These are phyloP conservation scores for Tetramorium parvispinum DNA, from an alignment of 1,140 invertebrate genomes.

Conservation along the genomic window DNA sequence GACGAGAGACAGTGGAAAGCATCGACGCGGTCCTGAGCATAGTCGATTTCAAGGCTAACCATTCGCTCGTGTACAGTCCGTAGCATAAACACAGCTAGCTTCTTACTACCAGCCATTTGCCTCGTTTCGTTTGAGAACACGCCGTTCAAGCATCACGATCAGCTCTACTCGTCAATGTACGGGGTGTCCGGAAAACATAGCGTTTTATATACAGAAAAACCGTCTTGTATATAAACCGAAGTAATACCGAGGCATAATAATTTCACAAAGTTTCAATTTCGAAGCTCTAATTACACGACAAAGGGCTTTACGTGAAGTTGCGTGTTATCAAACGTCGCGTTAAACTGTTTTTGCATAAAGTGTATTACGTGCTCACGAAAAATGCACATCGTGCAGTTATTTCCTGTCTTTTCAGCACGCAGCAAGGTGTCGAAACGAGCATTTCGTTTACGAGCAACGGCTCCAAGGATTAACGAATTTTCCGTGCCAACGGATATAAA, in stretches of 20 bases:
- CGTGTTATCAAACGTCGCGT: background rate
- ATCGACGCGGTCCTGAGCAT: constrained; percentile 58
- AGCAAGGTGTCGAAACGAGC: constrained; percentile 41
- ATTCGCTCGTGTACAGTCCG: constrained; percentile 77
- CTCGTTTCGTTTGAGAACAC: background rate
- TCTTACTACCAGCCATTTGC: constrained; percentile 15
- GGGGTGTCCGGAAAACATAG: background rate
- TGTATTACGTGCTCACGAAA: background rate
- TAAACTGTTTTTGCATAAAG: background rate
- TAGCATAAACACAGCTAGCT: constrained; percentile 51
- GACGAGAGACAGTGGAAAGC: constrained; percentile 66
- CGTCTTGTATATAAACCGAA: background rate
- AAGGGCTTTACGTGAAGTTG: background rate
- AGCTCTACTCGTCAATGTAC: constrained; percentile 1
- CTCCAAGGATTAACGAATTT: constrained; percentile 68
- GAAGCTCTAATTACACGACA: background rate
- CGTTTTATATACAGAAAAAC: background rate
- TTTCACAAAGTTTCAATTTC: background rate
- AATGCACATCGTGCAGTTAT: constrained; percentile 24
- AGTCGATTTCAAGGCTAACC: constrained; percentile 79
- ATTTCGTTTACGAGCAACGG: constrained; percentile 62
- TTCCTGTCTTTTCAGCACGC: constrained; percentile 44
- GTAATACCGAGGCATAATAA: background rate
- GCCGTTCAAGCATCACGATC: background rate
- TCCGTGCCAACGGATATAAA: constrained; percentile 67